These are phyloP conservation scores for Napeogenes sylphis DNA, from an alignment of 2,888 invertebrate species.

Conservation along the genomic window DNA sequence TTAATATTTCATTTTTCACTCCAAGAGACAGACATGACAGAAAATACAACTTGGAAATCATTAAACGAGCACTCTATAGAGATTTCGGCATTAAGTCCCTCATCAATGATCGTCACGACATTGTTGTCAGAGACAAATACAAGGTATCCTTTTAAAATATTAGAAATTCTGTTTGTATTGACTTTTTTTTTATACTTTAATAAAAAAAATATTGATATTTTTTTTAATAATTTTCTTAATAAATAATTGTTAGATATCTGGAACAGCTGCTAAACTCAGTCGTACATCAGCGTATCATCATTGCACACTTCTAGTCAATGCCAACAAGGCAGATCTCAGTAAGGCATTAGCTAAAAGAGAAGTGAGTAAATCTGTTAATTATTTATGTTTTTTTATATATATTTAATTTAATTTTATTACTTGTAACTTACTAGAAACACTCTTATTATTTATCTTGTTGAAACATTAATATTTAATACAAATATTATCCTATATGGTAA, in stretches of 20 bases:
- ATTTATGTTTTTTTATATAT: background rate
- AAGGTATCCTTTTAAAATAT: slow-evolving; percentile 79
- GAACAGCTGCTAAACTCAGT: slow-evolving; percentile 95
- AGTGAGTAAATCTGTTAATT: slow-evolving; percentile 68
- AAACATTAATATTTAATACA: too few relatives aligned
- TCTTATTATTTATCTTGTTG: background rate
- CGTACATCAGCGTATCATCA: slow-evolving; percentile 96
- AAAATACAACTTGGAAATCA: slow-evolving; percentile 90
- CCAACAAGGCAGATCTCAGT: slow-evolving; percentile 86
- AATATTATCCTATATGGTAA: too few relatives aligned
- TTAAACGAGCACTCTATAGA: slow-evolving; percentile 88
- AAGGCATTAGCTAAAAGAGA: slow-evolving; percentile 85
- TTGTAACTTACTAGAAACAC: background rate
- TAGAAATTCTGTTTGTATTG: background rate
- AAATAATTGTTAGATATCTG: slow-evolving; percentile 85
- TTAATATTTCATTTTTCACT: slow-evolving; percentile 95
- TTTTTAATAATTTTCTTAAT: slow-evolving; percentile 36
- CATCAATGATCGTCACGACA: slow-evolving; percentile 91
- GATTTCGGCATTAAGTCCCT: slow-evolving; percentile 87
- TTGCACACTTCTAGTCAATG: slow-evolving; percentile 94
- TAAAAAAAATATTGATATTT: too few relatives aligned
- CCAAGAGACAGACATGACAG: slow-evolving; percentile 89
- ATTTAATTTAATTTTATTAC: background rate
- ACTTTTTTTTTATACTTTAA: background rate
- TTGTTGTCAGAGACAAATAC: slow-evolving; percentile 85